Conservation (phyloP, 2,113 vertebrate genomes). For the Clinocottus analis region DNA sequence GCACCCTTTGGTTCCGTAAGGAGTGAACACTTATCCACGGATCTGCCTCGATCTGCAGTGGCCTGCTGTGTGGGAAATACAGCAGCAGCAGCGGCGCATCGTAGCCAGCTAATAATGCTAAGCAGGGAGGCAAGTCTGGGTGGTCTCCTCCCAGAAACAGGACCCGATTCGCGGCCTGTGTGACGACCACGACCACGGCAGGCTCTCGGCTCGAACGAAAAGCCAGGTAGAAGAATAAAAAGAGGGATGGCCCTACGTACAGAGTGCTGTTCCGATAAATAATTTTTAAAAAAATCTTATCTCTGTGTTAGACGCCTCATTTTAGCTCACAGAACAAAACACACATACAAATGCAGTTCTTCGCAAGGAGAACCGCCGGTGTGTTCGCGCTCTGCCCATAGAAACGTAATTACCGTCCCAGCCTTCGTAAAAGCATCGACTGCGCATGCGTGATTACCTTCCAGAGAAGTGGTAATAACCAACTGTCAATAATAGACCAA, state of each 20-base stretch:
- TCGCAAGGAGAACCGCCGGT: constrained; percentile 13
- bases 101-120: constrained; percentile 71
- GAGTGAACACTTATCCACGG: constrained; percentile 54
- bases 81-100: constrained; percentile 68
- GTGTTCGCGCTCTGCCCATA: constrained; percentile 65
- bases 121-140: constrained; percentile 57
- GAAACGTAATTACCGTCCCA: constrained; percentile 58
- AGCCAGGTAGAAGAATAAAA: background rate
- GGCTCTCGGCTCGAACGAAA: constrained; percentile 19
- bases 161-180: constrained; percentile 74
- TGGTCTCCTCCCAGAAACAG: constrained; percentile 80
- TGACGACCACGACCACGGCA: constrained; percentile 59
- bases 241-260: background rate
- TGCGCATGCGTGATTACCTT: constrained; percentile 72
- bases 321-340: constrained; percentile 10
- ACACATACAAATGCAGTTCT: background rate
- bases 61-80: constrained; percentile 53
- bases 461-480: constrained; percentile 32
- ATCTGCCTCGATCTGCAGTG: constrained; percentile 38
- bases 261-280: background rate
- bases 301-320: constrained; percentile 33
- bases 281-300: constrained; percentile 21
- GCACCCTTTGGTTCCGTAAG: constrained; percentile 46
- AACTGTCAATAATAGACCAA: background rate
- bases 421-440: background rate